phyloP scores from a whole-genome alignment of 2,888 invertebrate species.

The Autographa gamma region DNA sequence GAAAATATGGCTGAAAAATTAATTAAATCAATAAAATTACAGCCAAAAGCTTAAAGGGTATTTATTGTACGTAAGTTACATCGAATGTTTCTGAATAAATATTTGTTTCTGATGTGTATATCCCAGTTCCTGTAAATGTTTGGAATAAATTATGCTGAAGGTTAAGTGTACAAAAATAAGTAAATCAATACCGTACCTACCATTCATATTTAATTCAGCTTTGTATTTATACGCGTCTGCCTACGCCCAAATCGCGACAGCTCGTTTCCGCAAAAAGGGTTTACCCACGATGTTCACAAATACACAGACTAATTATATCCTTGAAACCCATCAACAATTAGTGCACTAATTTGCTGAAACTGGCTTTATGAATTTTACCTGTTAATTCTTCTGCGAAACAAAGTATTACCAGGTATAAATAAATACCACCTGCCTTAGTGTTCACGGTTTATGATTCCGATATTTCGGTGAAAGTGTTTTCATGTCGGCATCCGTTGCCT shows the following conservation, averaged over 20 bases:
- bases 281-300: conserved; percentile 31
- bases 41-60: too few relatives aligned
- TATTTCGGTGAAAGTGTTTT: conserved; percentile 80
- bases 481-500: conserved; percentile 68
- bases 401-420: conserved; percentile 68
- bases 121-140: conserved; percentile 13
- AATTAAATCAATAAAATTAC: too few relatives aligned
- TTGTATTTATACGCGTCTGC: conserved; percentile 20
- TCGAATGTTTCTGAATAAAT: too few relatives aligned
- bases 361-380: conserved; percentile 25
- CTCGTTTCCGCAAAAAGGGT: conserved; percentile 34
- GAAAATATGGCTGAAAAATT: too few relatives aligned
- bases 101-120: background rate
- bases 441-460: conserved; percentile 73
- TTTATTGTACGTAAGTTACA: too few relatives aligned
- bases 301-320: conserved; percentile 36
- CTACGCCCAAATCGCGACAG: conserved; percentile 6
- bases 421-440: conserved; percentile 69
- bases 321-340: conserved; percentile 22
- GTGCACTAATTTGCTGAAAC: conserved; percentile 12
- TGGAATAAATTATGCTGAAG: conserved; percentile 17
- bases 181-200: conserved; percentile 23
- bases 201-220: conserved; percentile 37
- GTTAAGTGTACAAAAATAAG: conserved; percentile 30
- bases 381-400: conserved; percentile 67